These are phyloP conservation scores for Hypsibius dujardini DNA, from an alignment of 1,140 invertebrate genomes.

Conservation along the genomic window DNA sequence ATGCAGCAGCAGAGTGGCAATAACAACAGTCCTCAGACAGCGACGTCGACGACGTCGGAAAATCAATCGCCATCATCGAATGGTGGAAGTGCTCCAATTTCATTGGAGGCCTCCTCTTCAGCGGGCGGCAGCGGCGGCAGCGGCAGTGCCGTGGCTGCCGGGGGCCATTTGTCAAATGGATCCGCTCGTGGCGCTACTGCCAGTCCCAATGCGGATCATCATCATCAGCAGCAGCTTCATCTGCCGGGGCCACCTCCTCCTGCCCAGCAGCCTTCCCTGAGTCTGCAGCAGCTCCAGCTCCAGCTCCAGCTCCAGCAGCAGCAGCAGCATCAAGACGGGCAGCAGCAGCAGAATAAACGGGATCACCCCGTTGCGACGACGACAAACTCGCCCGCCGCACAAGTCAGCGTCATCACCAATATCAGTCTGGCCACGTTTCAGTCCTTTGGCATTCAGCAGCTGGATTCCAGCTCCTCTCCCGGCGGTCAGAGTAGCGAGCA, in stretches of 20 bases:
- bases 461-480: not conserved
- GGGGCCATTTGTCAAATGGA: slow-evolving; percentile 15
- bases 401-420: slow-evolving; percentile 14
- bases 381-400: not conserved
- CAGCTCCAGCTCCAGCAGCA: too few relatives aligned
- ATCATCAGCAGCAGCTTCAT: slow-evolving; percentile 9
- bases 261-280: too few relatives aligned
- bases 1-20: not conserved
- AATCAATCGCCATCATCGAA: slow-evolving; percentile 13
- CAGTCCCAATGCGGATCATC: slow-evolving; percentile 16
- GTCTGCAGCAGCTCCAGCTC: too few relatives aligned
- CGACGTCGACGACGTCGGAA: too few relatives aligned
- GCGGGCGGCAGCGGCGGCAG: not conserved
- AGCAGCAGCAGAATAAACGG: not conserved
- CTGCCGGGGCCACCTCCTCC: too few relatives aligned
- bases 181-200: not conserved
- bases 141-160: not conserved
- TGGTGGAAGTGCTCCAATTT: slow-evolving; percentile 12
- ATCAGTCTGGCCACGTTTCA: not conserved
- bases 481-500: not conserved
- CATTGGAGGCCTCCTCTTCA: not conserved
- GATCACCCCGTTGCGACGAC: not conserved
- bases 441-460: not conserved
- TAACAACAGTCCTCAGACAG: too few relatives aligned
- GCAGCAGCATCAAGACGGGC: not conserved